Evolutionary conservation across 2,888 invertebrate species (phyloP), one percentile per base, ranked within the genome.

Genomic region (Drosophila kambysellisi): DNA sequence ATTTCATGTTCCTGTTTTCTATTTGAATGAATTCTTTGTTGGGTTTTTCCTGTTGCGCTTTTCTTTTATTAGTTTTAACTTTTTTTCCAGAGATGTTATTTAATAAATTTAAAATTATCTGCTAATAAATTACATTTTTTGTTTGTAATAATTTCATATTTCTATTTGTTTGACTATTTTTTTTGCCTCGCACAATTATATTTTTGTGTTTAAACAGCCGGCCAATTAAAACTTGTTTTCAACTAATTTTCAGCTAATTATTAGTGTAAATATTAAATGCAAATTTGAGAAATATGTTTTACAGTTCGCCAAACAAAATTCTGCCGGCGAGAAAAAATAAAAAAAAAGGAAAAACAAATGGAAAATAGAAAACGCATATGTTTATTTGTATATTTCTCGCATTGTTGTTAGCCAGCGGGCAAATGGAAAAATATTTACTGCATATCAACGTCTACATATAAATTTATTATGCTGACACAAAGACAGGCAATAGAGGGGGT

Each of bases 391-490:
- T 35, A 62, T 52, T 43, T 53, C 33, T 69, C 32, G 25, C 52
- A 56, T 52, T 69, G 41, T 46, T 51, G 63, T 48, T 74, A 17
- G 60, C 59, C 62, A 58, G 33, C 62, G 20, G 29, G 52, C 32
- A 46, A 66, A 39, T 46, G 56, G 62, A 20, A 62, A 74, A 76
- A 76, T 79, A 78, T 86, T 84, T 82, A 77, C 82, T 66, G 64
- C 83, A 73, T 73, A 81, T 81, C 79, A 81, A 70, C 65, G 82
- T 76, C 65, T 67, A 67, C 78, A 85, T 76, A 81, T 79, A 79
- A 82, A 88, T 82, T 82, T 86, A 79, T 75, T 79, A 67, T 70
- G 74, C 73, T 59, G 15, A 15, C 25, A 46, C 46, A 15, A 25
- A 43, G 57, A 7, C 20, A 25, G 11, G 35, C 30, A 51, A 25